Evolutionary conservation across 2,797 vertebrate genomes (phyloP).

Genomic region (Macropodus opercularis): DNA sequence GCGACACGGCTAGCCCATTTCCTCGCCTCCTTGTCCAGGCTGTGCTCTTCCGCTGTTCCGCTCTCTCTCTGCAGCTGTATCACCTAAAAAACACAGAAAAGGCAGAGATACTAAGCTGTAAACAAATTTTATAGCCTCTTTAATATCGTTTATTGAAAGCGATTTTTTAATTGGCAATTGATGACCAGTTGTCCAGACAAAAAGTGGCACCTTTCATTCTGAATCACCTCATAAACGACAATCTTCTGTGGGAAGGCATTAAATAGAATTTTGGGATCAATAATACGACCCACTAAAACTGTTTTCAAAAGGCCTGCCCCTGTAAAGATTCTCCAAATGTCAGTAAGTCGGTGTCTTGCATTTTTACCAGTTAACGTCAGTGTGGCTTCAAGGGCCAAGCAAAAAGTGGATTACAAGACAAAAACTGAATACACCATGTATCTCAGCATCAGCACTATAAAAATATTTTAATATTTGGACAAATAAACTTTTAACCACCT

Average conservation of each 20-base stretch:
- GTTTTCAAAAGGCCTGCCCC: slow-evolving; percentile 2
- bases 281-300: background rate
- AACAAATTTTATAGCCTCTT: background rate
- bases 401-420: too few relatives aligned
- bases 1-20: slow-evolving; percentile 95
- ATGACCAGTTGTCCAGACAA: background rate
- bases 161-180: background rate
- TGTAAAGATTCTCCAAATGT: slow-evolving; percentile 12
- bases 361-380: slow-evolving; percentile 1
- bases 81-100: slow-evolving; percentile 75
- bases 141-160: too few relatives aligned
- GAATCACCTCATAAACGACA: background rate
- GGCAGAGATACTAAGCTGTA: background rate
- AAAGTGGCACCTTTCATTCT: background rate
- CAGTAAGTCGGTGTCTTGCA: background rate
- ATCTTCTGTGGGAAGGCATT: background rate
- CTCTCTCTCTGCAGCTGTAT: slow-evolving; percentile 89
- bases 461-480: background rate
- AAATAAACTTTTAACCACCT: background rate
- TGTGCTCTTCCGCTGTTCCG: slow-evolving; percentile 91
- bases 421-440: background rate
- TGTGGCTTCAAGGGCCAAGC: too few relatives aligned
- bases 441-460: background rate
- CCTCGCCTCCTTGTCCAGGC: slow-evolving; percentile 95
- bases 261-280: slow-evolving; percentile 5